Conservation (phyloP, 2,797 vertebrate genomes). For the Naso thynnoides region DNA sequence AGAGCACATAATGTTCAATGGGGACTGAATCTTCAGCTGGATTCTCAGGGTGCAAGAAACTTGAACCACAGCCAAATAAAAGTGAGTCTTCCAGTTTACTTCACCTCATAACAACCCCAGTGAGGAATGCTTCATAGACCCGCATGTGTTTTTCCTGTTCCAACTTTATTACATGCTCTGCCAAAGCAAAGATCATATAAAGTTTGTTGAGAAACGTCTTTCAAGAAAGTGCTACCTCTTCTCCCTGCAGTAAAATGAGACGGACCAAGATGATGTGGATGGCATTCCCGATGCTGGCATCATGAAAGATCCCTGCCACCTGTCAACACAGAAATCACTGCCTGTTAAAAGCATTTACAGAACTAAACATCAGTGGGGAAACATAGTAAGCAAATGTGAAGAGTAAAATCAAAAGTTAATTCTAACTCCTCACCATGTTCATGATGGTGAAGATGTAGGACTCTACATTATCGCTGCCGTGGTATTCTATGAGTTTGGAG, state of each 20-base stretch:
- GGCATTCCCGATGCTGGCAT: conserved; percentile 96
- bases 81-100: background rate
- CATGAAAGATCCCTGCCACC: conserved; percentile 95
- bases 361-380: background rate
- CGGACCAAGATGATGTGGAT: conserved; percentile 95
- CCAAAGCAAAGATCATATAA: conserved; percentile 1
- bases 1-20: background rate
- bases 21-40: background rate
- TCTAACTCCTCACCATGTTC: conserved; percentile 92
- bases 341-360: background rate
- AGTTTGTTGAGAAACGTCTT: background rate
- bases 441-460: conserved; percentile 98
- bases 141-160: background rate
- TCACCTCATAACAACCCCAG: background rate
- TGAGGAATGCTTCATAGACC: background rate
- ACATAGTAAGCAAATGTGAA: background rate
- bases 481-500: conserved; percentile 96
- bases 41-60: background rate
- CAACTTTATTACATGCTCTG: background rate
- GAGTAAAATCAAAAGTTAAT: background rate
- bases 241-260: conserved; percentile 94
- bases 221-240: conserved; percentile 87
- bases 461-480: conserved; percentile 94
- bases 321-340: conserved; percentile 65
- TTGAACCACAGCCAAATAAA: background rate